Conservation (phyloP, 2,113 vertebrate species). For the Potamarius usumacintae region DNA sequence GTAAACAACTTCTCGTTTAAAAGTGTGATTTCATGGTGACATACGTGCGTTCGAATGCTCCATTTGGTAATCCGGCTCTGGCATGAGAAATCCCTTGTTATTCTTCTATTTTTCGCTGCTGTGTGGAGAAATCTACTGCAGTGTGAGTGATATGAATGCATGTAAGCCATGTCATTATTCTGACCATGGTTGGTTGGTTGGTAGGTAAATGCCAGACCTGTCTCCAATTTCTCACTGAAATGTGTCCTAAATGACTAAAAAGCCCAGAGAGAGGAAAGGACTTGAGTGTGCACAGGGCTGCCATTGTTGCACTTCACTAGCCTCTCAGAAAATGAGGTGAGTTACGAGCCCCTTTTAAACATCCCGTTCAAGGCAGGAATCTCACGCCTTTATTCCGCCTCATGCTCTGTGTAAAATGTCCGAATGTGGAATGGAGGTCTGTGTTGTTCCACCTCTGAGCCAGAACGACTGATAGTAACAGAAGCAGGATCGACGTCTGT, state of each 20-base stretch:
- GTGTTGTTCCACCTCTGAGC: too few species aligned
- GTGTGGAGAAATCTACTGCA: not conserved
- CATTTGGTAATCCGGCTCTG: not conserved
- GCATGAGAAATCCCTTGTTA: not conserved
- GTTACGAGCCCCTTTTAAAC: not conserved
- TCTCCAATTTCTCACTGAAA: not conserved
- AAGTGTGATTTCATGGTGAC: not conserved
- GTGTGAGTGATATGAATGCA: not conserved
- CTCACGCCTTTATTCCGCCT: too few species aligned
- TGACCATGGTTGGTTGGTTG: not conserved
- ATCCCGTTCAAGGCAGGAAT: too few species aligned
- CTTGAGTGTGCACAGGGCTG: not conserved
- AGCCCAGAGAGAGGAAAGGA: not conserved
- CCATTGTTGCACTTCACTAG: not conserved
- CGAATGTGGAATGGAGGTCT: too few species aligned
- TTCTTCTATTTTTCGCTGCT: not conserved
- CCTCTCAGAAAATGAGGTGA: not conserved
- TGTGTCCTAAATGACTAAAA: not conserved
- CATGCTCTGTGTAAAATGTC: too few species aligned
- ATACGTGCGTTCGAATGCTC: not conserved
- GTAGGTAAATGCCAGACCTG: not conserved
- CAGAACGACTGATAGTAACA: too few species aligned
- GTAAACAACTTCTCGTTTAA: not conserved
- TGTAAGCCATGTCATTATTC: not conserved
- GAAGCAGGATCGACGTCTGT: too few species aligned